phyloP scores from a whole-genome alignment of 2,888 invertebrate species.

The Melanotus villosus region DNA sequence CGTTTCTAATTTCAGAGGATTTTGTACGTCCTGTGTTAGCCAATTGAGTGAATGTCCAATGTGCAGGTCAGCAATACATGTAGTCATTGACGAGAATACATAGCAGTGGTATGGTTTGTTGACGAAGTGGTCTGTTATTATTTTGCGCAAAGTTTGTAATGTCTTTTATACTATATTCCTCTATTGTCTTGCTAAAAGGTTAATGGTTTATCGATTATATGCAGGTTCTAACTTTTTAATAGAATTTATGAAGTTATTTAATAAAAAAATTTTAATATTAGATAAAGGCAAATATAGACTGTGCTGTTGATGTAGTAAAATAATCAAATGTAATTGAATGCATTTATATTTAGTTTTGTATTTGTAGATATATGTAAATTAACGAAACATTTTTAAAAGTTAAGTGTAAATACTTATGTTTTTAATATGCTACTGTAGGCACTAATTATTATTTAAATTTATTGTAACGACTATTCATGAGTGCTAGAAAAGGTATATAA shows the following conservation, averaged over 20 bases:
- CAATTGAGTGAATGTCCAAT: conserved; percentile 89
- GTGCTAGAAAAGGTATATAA: background rate
- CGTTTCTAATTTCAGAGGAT: conserved; percentile 82
- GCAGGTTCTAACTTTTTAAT: conserved; percentile 22
- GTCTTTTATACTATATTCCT: conserved; percentile 14
- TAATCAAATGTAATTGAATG: conserved; percentile 24
- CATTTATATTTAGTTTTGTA: conserved; percentile 28
- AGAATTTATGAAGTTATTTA: conserved; percentile 15
- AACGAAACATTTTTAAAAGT: background rate
- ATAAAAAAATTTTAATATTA: conserved; percentile 24
- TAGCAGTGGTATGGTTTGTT: conserved; percentile 60
- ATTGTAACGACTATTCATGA: background rate
- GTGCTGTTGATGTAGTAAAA: conserved; percentile 27
- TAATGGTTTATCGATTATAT: conserved; percentile 9
- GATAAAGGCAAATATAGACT: conserved; percentile 26
- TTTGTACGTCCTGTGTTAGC: conserved; percentile 84
- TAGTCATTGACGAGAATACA: conserved; percentile 68
- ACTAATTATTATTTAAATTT: conserved; percentile 18
- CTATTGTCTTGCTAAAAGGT: conserved; percentile 11
- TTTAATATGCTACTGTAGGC: conserved; percentile 13
- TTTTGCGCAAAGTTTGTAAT: background rate
- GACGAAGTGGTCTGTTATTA: background rate
- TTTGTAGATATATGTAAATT: conserved; percentile 29
- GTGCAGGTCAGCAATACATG: conserved; percentile 81
- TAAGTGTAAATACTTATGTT: conserved; percentile 27